Conservation (phyloP, 1,140 invertebrate genomes). For the Alviniconcha marisindica region DNA sequence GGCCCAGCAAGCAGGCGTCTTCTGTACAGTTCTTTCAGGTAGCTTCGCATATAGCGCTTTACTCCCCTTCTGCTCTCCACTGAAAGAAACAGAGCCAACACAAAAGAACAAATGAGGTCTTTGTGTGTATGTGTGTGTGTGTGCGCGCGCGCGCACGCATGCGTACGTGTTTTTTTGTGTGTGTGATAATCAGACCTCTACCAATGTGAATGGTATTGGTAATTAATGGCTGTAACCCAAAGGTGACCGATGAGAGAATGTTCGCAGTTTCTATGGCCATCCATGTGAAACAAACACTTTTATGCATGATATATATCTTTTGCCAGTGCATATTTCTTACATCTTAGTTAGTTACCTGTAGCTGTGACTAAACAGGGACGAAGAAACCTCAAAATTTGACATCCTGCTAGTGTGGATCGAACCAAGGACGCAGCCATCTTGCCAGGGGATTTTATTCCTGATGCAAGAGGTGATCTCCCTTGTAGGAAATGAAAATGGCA, state of each 20-base stretch:
- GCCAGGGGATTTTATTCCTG: not conserved
- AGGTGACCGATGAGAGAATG: too few relatives aligned
- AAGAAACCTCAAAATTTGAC: not conserved
- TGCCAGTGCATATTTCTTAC: not conserved
- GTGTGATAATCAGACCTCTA: too few relatives aligned
- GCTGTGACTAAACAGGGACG: not conserved
- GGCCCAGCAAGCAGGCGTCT: constrained; percentile 62
- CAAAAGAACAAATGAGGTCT: not conserved
- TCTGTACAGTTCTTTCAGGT: constrained; percentile 54
- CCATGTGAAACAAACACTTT: too few relatives aligned
- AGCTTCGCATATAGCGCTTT: constrained; percentile 13
- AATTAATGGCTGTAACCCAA: too few relatives aligned
- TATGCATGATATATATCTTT: too few relatives aligned
- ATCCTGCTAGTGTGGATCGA: not conserved
- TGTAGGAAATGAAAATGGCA: not conserved
- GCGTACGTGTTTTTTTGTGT: too few relatives aligned
- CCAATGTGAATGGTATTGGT: too few relatives aligned
- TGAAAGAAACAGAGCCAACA: not conserved
- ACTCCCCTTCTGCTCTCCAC: constrained; percentile 25
- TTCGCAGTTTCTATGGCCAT: too few relatives aligned
- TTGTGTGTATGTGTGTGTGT: not conserved
- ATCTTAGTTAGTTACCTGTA: constrained; percentile 4
- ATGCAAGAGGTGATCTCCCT: not conserved
- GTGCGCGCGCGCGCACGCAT: not conserved
- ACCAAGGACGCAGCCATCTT: constrained; percentile 33